These are phyloP conservation scores for Microtus montanus DNA, from an alignment of 2,113 vertebrate genomes.

Conservation along the genomic window DNA sequence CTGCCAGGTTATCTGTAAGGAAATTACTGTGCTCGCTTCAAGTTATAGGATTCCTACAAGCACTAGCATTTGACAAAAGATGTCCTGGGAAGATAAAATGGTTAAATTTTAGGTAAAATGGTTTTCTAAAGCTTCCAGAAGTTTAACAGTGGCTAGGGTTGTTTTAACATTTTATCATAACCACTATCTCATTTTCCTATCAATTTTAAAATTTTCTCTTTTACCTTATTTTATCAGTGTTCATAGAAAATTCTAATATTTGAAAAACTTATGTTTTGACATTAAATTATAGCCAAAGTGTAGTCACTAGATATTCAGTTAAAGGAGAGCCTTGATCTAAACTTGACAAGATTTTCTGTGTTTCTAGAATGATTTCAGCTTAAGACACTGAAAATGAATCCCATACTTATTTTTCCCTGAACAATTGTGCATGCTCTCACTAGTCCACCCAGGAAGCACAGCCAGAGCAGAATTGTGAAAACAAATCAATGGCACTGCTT, in stretches of 20 bases:
- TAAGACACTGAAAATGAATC: slow-evolving; percentile 50
- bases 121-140: background rate
- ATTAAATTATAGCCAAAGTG: slow-evolving; percentile 44
- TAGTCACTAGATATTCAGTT: background rate
- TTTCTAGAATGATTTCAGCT: slow-evolving; percentile 37
- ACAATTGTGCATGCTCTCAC: background rate
- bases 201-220: background rate
- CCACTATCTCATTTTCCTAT: background rate
- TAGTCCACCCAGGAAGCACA: slow-evolving; percentile 27
- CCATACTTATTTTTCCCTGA: background rate
- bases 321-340: background rate
- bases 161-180: slow-evolving; percentile 11
- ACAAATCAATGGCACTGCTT: background rate
- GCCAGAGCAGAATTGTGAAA: slow-evolving; percentile 46
- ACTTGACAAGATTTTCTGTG: background rate
- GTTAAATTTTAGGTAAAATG: slow-evolving; percentile 13
- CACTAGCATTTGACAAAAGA: background rate
- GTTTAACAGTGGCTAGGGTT: background rate
- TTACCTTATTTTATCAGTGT: background rate
- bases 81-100: background rate
- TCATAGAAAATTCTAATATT: background rate
- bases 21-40: background rate
- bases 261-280: background rate
- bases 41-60: background rate
- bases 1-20: background rate